These are phyloP conservation scores for Stictonetta naevosa DNA, from an alignment of 2,113 vertebrate genomes.

Conservation along the genomic window DNA sequence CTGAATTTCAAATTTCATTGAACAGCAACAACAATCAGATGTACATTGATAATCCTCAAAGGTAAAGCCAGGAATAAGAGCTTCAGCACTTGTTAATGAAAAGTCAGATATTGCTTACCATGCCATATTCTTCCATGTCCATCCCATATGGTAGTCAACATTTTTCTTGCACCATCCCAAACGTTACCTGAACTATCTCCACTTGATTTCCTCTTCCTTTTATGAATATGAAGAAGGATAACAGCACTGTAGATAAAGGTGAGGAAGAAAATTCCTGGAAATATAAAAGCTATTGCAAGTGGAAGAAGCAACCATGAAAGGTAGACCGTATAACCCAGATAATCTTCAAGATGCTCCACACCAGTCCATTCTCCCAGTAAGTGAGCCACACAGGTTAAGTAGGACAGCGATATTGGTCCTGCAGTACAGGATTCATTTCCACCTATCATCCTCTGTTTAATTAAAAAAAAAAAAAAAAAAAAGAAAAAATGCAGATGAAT, in stretches of 20 bases:
- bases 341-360: conserved; percentile 87
- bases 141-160: conserved; percentile 91
- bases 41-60: background rate
- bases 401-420: conserved; percentile 73
- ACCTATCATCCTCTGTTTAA: conserved; percentile 78
- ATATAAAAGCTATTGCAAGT: conserved; percentile 84
- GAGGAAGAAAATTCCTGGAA: conserved; percentile 86
- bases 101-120: conserved; percentile 75
- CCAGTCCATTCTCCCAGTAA: conserved; percentile 86
- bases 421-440: conserved; percentile 84
- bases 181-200: conserved; percentile 92
- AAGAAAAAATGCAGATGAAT: background rate
- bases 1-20: background rate
- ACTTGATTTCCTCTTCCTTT: conserved; percentile 92
- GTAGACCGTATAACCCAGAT: conserved; percentile 88
- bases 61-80: background rate
- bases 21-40: background rate
- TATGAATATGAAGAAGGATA: conserved; percentile 93
- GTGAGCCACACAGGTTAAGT: conserved; percentile 82
- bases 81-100: background rate
- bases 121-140: conserved; percentile 97
- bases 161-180: conserved; percentile 90
- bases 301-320: conserved; percentile 94
- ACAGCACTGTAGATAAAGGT: conserved; percentile 88
- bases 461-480: background rate